Evolutionary conservation across 2,113 vertebrate genomes (phyloP).

Genomic region (Chamaetylas fuelleborni): DNA sequence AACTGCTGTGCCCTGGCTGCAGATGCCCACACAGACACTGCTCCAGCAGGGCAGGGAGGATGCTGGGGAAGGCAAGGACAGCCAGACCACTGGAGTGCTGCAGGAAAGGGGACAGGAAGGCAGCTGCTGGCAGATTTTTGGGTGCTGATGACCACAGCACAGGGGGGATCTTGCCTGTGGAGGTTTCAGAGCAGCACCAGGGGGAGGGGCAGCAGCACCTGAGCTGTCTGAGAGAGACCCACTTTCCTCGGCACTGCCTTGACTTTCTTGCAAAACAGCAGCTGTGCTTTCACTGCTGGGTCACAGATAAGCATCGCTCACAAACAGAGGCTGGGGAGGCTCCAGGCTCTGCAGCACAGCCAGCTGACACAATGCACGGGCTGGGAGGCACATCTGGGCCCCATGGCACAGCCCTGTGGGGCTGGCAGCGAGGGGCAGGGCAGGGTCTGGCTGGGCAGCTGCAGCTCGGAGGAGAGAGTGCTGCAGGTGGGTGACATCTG

Average conservation of each 20-base stretch:
- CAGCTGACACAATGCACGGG: not conserved
- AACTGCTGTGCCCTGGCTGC: not conserved
- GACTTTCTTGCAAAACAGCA: conserved; percentile 15
- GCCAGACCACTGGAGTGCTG: accelerated
- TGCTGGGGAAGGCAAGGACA: not conserved
- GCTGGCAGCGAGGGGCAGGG: not conserved
- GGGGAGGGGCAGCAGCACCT: not conserved
- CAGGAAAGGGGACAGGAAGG: not conserved
- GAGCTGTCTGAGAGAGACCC: not conserved
- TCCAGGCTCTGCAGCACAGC: not conserved
- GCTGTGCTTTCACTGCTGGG: conserved; percentile 32
- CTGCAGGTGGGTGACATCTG: not conserved
- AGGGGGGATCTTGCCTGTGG: accelerated
- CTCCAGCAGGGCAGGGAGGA: not conserved
- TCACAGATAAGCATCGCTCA: not conserved
- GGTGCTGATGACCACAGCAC: not conserved
- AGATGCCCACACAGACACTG: not conserved
- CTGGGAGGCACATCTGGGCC: not conserved
- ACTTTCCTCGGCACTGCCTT: not conserved
- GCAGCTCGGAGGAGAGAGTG: not conserved
- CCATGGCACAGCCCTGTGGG: accelerated
- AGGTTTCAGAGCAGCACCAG: not conserved
- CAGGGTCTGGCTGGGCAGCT: not conserved
- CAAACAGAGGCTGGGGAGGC: not conserved
- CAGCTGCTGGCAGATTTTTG: not conserved